Conservation (phyloP, 2,888 invertebrate genomes). For the Drosophila peninsularis region DNA sequence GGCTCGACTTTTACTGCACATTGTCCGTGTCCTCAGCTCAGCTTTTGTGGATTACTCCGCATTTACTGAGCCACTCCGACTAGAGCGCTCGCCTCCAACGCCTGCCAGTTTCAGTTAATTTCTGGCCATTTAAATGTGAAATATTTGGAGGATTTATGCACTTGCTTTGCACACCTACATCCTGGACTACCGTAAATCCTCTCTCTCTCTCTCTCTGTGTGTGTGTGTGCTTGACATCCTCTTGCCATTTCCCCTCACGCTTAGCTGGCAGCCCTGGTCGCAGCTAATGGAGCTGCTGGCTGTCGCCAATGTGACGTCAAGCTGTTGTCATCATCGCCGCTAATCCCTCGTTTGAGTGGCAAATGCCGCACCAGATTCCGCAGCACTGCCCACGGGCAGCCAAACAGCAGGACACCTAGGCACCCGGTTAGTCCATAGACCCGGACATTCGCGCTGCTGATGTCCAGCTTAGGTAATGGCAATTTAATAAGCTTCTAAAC, state of each 20-base stretch:
- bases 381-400: conserved; percentile 13
- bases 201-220: conserved; percentile 3
- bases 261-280: conserved; percentile 12
- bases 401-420: conserved; percentile 2
- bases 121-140: conserved; percentile 76
- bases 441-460: conserved; percentile 36
- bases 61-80: conserved; percentile 45
- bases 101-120: conserved; percentile 67
- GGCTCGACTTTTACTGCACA: conserved; percentile 63
- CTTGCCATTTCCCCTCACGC: background rate
- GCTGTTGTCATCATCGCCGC: conserved; percentile 79
- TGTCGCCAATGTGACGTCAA: conserved; percentile 62
- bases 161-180: conserved; percentile 18
- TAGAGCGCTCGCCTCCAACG: background rate
- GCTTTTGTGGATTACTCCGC: conserved; percentile 69
- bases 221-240: background rate
- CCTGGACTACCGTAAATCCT: conserved; percentile 40
- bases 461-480: conserved; percentile 79
- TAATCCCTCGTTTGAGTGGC: conserved; percentile 80
- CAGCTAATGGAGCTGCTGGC: conserved; percentile 69
- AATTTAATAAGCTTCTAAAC: conserved; percentile 78
- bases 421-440: background rate
- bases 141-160: conserved; percentile 68
- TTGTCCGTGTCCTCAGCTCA: conserved; percentile 36
- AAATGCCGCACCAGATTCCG: conserved; percentile 64